phyloP scores from a whole-genome alignment of 2,888 invertebrate genomes.

The Apamea sordens region DNA sequence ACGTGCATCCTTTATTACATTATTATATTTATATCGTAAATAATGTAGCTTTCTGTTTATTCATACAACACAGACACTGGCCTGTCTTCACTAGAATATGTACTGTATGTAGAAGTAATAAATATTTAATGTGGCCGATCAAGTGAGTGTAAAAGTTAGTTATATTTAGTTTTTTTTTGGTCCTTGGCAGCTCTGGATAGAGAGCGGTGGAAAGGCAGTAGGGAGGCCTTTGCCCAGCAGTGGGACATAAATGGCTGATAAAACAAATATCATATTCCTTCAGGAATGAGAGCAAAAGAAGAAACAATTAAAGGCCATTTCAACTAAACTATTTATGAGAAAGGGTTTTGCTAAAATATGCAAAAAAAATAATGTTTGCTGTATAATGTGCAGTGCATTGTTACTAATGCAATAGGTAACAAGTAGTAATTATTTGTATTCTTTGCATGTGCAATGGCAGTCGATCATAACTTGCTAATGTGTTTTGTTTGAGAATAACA shows the following conservation, averaged over 20 bases:
- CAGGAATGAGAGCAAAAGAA: not conserved
- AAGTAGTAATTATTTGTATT: constrained; percentile 41
- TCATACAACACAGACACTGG: not conserved
- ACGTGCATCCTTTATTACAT: constrained; percentile 39
- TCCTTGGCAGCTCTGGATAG: not conserved
- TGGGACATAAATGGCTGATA: not conserved
- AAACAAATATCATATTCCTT: not conserved
- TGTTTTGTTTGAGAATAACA: constrained; percentile 36
- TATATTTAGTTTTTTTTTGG: not conserved
- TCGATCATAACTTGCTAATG: constrained; percentile 43
- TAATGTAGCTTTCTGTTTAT: constrained; percentile 9
- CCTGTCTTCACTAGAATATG: constrained; percentile 3
- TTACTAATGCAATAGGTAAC: constrained; percentile 1
- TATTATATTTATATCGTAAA: constrained; percentile 19
- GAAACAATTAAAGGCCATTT: not conserved
- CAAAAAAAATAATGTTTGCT: not conserved
- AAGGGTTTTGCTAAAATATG: not conserved
- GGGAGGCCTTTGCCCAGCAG: not conserved
- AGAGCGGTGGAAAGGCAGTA: not conserved
- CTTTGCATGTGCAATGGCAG: constrained; percentile 30
- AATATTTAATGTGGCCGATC: not conserved
- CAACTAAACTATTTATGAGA: not conserved
- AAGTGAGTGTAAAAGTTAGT: not conserved
- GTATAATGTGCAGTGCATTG: not conserved
- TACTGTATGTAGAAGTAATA: not conserved